Base-by-base conservation (phyloP, 2,113 vertebrate genomes). In the Colossoma macropomum region DNA sequence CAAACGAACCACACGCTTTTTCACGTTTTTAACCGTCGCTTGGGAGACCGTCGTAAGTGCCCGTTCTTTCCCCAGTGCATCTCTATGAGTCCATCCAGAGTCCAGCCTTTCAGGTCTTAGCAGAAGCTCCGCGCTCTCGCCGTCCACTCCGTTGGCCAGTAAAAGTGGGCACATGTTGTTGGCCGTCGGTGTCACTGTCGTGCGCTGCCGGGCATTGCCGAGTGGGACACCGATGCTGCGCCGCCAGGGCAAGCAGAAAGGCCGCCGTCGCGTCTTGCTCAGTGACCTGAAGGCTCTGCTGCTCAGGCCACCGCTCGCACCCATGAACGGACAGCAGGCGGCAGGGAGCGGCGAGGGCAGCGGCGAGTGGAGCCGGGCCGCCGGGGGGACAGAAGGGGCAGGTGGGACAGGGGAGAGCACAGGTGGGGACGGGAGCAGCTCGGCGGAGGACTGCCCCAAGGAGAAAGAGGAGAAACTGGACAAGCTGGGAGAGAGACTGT, bases 221-320 rank as follows among this genome's bases (percentile, higher is more conserved):
- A 92, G 89, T 87, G 92, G 90, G 84, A 94, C 92, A 94, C 96
- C 94, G 92, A 96, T 96, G 96, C 95, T 94, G 93, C 94, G 92
- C 93, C 94, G 93, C 88, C 94, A 95, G 92, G 95, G 94, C 91
- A 94, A 95, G 91, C 93, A 95, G 92, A 95, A 95, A 92, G 95
- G 95, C 95, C 95, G 95, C 93, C 96, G 96, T 92, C 94, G 95
- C 92, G 93, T 95, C 95, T 92, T 96, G 89, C 95, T 96, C 92
- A 95, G 95, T 95, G 95, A 96, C 94, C 93, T 97, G 94, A 96
- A 96, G 93, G 94, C 95, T 93, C 94, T 96, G 90, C 89, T 95
- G 60, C 90, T 95, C 91, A 91, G 95, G 93, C 95, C 94, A 80
- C 90, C 93, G 75, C 92, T 87, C 84, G 91, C 90, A 91, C 92